Conservation (phyloP, 2,888 invertebrate genomes). For the Vandiemenella viatica region DNA sequence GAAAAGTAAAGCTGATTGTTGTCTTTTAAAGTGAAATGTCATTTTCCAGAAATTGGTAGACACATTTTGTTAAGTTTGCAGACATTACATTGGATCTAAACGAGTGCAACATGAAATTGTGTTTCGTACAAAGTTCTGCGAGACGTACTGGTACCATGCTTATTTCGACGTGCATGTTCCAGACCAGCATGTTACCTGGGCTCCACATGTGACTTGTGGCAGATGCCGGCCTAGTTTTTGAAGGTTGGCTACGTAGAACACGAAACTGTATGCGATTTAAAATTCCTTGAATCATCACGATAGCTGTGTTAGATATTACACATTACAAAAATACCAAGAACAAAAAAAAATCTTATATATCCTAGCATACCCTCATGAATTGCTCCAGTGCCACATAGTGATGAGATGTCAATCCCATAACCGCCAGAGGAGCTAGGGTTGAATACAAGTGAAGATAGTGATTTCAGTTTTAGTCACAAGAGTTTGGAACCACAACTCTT, state of each 20-base stretch:
- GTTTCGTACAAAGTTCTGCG: slow-evolving; percentile 1
- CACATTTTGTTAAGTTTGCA: not conserved
- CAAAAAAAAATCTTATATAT: not conserved
- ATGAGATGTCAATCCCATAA: too few species aligned
- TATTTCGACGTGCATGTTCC: not conserved
- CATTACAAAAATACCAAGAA: slow-evolving; percentile 3
- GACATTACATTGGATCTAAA: slow-evolving; percentile 3
- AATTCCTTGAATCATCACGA: not conserved
- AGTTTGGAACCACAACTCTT: too few species aligned
- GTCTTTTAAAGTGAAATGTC: too few species aligned
- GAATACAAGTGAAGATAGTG: too few species aligned
- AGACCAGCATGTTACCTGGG: not conserved
- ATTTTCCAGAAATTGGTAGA: not conserved
- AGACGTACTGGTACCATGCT: not conserved
- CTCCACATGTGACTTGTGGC: not conserved
- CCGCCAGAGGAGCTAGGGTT: too few species aligned
- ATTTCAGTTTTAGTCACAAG: too few species aligned
- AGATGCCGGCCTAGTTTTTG: not conserved
- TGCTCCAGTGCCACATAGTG: slow-evolving; percentile 2
- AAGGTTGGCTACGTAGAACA: slow-evolving; percentile 1
- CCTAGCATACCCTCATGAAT: too few species aligned
- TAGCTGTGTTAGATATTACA: slow-evolving; percentile 1
- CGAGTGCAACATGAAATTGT: slow-evolving; percentile 4
- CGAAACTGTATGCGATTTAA: slow-evolving; percentile 1
- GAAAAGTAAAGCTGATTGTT: not conserved